Conservation (phyloP, 1,140 invertebrate species). For the Macrobrachium nipponense region DNA sequence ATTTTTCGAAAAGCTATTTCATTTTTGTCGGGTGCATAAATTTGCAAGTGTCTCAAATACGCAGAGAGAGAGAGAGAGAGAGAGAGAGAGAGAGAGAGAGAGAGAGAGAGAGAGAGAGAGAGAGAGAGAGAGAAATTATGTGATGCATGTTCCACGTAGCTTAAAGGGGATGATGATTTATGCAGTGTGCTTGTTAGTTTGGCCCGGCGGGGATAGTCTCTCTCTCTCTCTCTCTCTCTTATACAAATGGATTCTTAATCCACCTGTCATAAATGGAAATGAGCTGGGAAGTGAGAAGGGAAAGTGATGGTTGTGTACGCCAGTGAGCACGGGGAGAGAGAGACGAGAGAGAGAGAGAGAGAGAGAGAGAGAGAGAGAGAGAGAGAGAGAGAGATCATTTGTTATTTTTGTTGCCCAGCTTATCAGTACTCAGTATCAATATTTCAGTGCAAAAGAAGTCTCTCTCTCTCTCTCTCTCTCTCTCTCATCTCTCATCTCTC, state of each 20-base stretch:
- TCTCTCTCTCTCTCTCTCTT: conserved; percentile 5
- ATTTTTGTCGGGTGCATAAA: not conserved
- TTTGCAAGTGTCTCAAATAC: not conserved
- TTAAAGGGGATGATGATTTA: not conserved
- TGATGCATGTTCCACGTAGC: not conserved
- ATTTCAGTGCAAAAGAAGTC: no score
- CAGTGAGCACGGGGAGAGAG: not conserved
- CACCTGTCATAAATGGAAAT: not conserved
- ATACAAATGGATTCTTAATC: not conserved
- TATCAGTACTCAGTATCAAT: no score
- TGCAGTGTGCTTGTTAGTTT: not conserved
- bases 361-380: no score
- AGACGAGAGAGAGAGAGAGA: conserved; percentile 1
- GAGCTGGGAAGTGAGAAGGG: not conserved
- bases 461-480: no score
- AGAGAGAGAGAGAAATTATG: not conserved
- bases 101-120: conserved; percentile 2
- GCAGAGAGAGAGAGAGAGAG: not conserved
- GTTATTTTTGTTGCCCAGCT: no score
- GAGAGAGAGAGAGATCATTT: not conserved
- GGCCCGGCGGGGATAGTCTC: not conserved
- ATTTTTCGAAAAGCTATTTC: no score
- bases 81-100: conserved; percentile 10
- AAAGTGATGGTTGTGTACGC: not conserved
- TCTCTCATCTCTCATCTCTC: no score